Base-by-base conservation (phyloP, 1,140 invertebrate genomes). In the Sarcophaga peregrina region DNA sequence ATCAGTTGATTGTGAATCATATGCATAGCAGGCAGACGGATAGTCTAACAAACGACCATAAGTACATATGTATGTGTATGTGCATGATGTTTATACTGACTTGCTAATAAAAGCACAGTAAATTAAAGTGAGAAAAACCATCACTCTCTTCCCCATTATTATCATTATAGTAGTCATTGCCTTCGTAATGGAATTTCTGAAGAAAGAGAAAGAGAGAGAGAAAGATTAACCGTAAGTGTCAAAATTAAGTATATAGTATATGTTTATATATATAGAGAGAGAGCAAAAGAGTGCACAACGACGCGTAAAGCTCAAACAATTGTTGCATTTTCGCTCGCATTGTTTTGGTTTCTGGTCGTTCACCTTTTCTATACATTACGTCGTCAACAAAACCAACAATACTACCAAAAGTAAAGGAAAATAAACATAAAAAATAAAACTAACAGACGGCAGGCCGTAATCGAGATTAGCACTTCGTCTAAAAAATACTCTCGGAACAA, bases 271-370 rank as follows among this genome's bases (percentile, higher is more conserved):
- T 25, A 68, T 68, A 20, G 17, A 68, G 62, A 68, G 62, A 68
- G 62, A 68, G n/a, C 15, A 46, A 62, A 74, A 78, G 82, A 13
- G 74, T 75, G 73, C 48, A 62, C 75, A 82, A 45, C 74, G 47
- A 46, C 47, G 37, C 47, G 37, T 48, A 47, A 47, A 47, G 37
- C 37, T 75, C 82, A 74, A 73, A 82, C 52, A 78, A 78, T 82
- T 82, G 82, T 82, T 82, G 82, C 82, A 82, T 78, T 74, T 62
- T 74, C 81, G 68, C 47, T 72, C 74, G 54, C 74, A 82, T 58
- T 82, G 82, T 82, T 82, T 82, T 82, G 82, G 52, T 82, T 82
- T 82, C 54, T 50, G 82, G 82, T 82, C 82, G 75, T 82, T 82
- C 74, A 82, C 73, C 82, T 74, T 46, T 46, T 37, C 6, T 13